Base-by-base conservation (phyloP, 1,140 invertebrate genomes). In the Sycophaga agraensis region DNA sequence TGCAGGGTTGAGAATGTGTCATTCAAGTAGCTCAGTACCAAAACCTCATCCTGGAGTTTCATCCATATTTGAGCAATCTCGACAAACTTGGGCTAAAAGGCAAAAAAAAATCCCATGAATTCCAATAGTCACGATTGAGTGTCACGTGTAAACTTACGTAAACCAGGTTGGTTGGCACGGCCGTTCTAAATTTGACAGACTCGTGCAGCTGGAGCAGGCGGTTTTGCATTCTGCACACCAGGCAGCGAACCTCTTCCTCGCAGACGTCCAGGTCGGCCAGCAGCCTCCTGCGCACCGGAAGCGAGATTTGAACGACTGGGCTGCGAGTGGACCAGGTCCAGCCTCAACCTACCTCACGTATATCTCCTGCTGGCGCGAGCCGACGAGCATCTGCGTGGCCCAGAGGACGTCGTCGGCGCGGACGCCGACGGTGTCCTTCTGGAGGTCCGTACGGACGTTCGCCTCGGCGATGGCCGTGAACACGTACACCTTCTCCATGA, bases 361-460 rank as follows among this genome's bases (percentile, higher is more conserved):
- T 51, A 87, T 74, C 71, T 89, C 87, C 65, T 86, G 84, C 64
- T 89, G 87, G 9, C 87, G 81, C 66, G 82, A 82, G 26, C 84
- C 78, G 0, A 84, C 75, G 6, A 89, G 66, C 54, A 84, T 76
- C 37, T 85, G 80, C 56, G 84, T 84, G 17, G 82, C 69, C 66
- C 81, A 77, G 2, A 74, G 69, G 48, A 83, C 76, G 48, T 84
- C 73, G 4, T 79, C 67, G 16, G 75, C 58, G 65, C 64, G 35
- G 21, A 43, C 59, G 2, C 66, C 34, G 4, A 59, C 49, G 9
- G 43, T 19, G 2, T 1, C 17, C 6, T 71, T 42, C 0, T 78
- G 56, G 65, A 73, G 48, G 70, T 75, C 4, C 71, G 80, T 31
- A 8, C 59, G 31, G 51, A 68, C 28, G 6, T 58, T 42, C 5